Evolutionary conservation across 2,797 vertebrate genomes (phyloP).

Genomic region (Spea hammondii): DNA sequence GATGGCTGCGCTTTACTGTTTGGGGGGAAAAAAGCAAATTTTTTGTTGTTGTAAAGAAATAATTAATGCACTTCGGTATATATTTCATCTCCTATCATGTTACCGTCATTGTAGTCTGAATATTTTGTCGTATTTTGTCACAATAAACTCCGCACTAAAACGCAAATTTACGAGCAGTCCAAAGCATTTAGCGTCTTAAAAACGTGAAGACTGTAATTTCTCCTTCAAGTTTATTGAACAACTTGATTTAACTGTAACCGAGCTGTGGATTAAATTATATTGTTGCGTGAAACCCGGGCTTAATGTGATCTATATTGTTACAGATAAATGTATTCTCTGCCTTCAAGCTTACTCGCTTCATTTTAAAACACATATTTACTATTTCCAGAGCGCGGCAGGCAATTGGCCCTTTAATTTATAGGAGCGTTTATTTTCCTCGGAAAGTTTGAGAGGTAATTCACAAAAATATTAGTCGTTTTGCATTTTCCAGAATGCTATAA

Average conservation of each 20-base stretch:
- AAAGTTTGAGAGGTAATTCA: slow-evolving; percentile 4
- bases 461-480: slow-evolving; percentile 29
- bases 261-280: slow-evolving; percentile 2
- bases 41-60: slow-evolving; percentile 56
- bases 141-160: not conserved
- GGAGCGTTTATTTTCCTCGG: slow-evolving; percentile 24
- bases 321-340: slow-evolving; percentile 23
- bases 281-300: slow-evolving; percentile 19
- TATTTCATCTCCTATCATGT: slow-evolving; percentile 59
- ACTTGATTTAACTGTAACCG: slow-evolving; percentile 24
- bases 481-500: slow-evolving; percentile 1
- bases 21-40: slow-evolving; percentile 14
- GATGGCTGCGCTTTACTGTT: not conserved
- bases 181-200: slow-evolving; percentile 33
- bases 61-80: slow-evolving; percentile 57
- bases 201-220: slow-evolving; percentile 33
- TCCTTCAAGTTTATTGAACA: slow-evolving; percentile 9
- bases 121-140: slow-evolving; percentile 30
- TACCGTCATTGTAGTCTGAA: slow-evolving; percentile 49
- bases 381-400: slow-evolving; percentile 7
- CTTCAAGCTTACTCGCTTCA: slow-evolving; percentile 12
- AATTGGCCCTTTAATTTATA: slow-evolving; percentile 40
- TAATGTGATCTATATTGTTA: slow-evolving; percentile 14
- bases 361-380: slow-evolving; percentile 36
- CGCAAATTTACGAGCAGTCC: slow-evolving; percentile 26